Conservation (phyloP, 1,140 invertebrate species). For the Drosophila nikananu region DNA sequence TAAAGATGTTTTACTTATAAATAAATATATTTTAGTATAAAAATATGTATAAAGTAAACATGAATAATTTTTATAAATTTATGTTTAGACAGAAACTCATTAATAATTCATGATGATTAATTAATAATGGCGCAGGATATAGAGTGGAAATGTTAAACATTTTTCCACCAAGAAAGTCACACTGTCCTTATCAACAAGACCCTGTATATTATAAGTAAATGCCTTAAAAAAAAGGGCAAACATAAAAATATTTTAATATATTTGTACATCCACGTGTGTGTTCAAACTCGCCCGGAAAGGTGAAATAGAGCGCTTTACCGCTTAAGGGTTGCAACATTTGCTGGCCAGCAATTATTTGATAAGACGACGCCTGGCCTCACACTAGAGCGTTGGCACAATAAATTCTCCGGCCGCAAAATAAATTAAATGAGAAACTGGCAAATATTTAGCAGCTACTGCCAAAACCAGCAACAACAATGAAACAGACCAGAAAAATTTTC, state of each 20-base stretch:
- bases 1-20: rapidly evolving
- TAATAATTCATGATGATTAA: background rate
- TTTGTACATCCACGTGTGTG: background rate
- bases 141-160: background rate
- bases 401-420: conserved; percentile 75
- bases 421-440: conserved; percentile 73
- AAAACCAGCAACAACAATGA: conserved; percentile 30
- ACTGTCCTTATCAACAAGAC: background rate
- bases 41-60: too few species aligned
- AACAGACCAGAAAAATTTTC: conserved; percentile 18
- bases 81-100: background rate
- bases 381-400: conserved; percentile 63
- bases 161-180: too few species aligned
- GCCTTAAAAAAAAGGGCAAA: conserved; percentile 14
- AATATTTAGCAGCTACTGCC: conserved; percentile 58
- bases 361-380: conserved; percentile 73
- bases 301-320: conserved; percentile 58
- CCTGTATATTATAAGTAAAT: background rate
- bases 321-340: conserved; percentile 82
- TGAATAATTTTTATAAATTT: background rate
- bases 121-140: background rate
- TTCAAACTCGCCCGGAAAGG: conserved; percentile 11
- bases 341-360: conserved; percentile 84
- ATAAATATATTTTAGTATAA: background rate
- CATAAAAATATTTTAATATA: background rate